Evolutionary conservation across 2,797 vertebrate genomes (phyloP).

Genomic region (Ispidina picta): DNA sequence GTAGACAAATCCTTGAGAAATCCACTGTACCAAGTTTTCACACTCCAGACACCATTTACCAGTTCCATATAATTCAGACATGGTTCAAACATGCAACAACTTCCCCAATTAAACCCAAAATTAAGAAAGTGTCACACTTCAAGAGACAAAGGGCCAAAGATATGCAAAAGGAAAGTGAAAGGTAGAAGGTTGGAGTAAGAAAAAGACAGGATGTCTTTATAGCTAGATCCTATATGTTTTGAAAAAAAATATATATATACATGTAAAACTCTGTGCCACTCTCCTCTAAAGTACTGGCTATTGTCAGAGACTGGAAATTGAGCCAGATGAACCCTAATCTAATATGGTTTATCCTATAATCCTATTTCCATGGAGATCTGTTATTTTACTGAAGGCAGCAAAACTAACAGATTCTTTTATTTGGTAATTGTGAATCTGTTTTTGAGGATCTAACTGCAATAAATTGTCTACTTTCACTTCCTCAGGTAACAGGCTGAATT

Average conservation of each 20-base stretch:
- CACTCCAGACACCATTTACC: not conserved
- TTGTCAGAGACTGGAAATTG: slow-evolving; percentile 42
- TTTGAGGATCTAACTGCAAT: slow-evolving; percentile 38
- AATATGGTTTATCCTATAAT: slow-evolving; percentile 49
- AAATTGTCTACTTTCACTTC: slow-evolving; percentile 21
- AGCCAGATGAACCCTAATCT: slow-evolving; percentile 50
- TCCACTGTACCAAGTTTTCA: not conserved
- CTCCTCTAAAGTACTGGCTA: slow-evolving; percentile 10
- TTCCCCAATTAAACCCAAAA: not conserved
- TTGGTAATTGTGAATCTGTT: slow-evolving; percentile 60
- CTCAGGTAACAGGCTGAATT: slow-evolving; percentile 37
- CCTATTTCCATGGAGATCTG: slow-evolving; percentile 54
- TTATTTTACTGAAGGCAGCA: slow-evolving; percentile 54
- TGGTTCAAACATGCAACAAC: not conserved
- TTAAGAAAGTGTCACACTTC: not conserved
- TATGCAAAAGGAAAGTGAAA: not conserved
- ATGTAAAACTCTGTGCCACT: not conserved
- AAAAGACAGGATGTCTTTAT: not conserved
- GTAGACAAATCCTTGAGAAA: not conserved
- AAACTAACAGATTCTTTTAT: slow-evolving; percentile 60
- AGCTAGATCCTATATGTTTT: not conserved
- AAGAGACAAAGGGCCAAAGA: not conserved
- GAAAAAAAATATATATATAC: not conserved
- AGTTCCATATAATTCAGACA: not conserved
- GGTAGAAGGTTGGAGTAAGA: not conserved